Evolutionary conservation across 2,888 invertebrate genomes (phyloP).

Genomic region (Drosophila nigricruria): DNA sequence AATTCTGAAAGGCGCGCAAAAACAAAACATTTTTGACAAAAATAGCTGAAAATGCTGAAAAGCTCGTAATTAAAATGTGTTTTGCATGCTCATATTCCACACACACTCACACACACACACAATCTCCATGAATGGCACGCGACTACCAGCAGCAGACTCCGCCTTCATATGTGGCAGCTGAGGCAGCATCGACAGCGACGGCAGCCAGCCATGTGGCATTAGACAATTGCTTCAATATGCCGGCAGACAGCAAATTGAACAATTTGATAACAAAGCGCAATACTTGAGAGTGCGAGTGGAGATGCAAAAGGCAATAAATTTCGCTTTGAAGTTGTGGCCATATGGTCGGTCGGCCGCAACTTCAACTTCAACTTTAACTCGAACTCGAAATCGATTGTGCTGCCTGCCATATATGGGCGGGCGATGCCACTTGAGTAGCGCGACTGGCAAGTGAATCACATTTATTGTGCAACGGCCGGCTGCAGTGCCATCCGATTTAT

Average conservation of each 20-base stretch:
- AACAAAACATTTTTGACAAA: constrained; percentile 55
- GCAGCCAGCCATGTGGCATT: constrained; percentile 64
- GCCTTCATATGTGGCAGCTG: constrained; percentile 12
- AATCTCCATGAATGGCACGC: constrained; percentile 56
- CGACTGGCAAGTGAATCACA: constrained; percentile 66
- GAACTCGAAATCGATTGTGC: constrained; percentile 5
- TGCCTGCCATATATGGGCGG: constrained; percentile 44
- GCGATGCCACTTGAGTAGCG: constrained; percentile 47
- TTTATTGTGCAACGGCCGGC: constrained; percentile 60
- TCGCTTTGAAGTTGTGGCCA: constrained; percentile 57
- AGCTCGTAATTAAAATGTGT: constrained; percentile 69
- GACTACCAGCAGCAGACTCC: constrained; percentile 64
- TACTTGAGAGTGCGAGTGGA: constrained; percentile 37
- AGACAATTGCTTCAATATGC: constrained; percentile 78
- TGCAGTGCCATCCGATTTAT: constrained; percentile 38
- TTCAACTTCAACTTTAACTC: constrained; percentile 26
- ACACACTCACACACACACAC: constrained; percentile 38
- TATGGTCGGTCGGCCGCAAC: constrained; percentile 51
- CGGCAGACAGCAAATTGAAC: constrained; percentile 72
- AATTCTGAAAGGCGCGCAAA: constrained; percentile 15
- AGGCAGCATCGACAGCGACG: not conserved
- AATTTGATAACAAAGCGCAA: constrained; percentile 70
- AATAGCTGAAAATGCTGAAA: constrained; percentile 64
- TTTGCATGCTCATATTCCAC: constrained; percentile 69
- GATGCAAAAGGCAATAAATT: constrained; percentile 58